Conservation (phyloP, 2,113 vertebrate species). For the Sapajus apella region DNA sequence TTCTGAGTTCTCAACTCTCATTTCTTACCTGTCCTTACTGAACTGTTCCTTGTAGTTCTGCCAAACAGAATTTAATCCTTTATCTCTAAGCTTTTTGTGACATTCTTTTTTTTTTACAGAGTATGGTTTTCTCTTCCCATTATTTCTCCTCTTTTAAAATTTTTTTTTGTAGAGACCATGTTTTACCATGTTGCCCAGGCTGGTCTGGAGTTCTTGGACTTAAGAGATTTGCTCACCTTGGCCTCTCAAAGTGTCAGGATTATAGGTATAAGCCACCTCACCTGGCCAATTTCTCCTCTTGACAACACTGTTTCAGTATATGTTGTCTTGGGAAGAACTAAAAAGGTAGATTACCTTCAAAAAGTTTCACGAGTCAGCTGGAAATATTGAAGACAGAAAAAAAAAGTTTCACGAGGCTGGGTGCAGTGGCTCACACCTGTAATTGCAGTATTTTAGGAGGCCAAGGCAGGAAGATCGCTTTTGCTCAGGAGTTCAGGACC, state of each 20-base stretch:
- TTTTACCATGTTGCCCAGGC: too few relatives aligned
- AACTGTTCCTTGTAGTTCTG: neutral
- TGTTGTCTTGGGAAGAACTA: neutral
- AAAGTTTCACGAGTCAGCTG: neutral
- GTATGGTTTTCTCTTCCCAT: neutral
- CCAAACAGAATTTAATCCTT: neutral
- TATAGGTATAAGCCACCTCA: too few relatives aligned
- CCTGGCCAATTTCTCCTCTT: neutral
- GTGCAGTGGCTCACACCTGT: too few relatives aligned
- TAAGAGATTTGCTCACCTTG: too few relatives aligned
- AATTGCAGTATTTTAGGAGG: too few relatives aligned
- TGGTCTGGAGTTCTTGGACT: too few relatives aligned
- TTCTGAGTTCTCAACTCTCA: neutral
- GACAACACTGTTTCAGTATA: rapidly evolving
- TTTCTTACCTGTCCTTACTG: neutral
- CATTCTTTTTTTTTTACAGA: neutral
- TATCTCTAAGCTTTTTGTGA: neutral
- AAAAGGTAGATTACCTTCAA: neutral
- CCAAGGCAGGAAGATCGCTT: too few relatives aligned
- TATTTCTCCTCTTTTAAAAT: neutral
- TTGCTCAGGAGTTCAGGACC: too few relatives aligned
- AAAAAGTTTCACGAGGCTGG: neutral
- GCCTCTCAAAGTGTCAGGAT: too few relatives aligned
- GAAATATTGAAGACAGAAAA: too few relatives aligned
- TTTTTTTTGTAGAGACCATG: too few relatives aligned